Percentiles rank a stretch among this genome's conserved stretches.
Conservation (phyloP, 2,797 vertebrate genomes). For the Meriones psammophilus region DNA sequence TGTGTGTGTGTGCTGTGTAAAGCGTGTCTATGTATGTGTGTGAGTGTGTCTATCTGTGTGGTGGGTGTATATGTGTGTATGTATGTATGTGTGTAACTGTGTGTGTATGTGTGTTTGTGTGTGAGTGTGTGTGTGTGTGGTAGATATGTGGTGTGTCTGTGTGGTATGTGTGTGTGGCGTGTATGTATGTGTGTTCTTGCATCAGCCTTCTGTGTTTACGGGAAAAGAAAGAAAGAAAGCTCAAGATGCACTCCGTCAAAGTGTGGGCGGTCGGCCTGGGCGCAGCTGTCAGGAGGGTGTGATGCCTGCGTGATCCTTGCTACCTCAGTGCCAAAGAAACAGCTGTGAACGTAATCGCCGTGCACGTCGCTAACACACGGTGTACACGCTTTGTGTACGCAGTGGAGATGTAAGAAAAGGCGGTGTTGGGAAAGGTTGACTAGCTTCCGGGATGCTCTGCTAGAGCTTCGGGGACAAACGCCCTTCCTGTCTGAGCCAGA, state of each 20-base stretch:
- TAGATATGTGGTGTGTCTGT: neutral
- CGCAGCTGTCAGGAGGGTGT: neutral
- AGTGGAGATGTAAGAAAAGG: neutral
- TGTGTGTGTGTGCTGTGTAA: neutral
- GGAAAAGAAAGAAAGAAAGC: neutral
- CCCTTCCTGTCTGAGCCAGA: conserved; percentile 14
- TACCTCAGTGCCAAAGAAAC: neutral
- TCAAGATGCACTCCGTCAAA: conserved; percentile 16
- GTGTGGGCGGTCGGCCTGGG: neutral
- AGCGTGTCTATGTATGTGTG: no score
- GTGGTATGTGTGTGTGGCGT: neutral
- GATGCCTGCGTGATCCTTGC: neutral
- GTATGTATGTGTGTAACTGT: neutral
- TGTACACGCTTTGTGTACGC: neutral
- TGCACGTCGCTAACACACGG: neutral
- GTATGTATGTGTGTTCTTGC: conserved; percentile 1
- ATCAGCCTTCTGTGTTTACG: conserved; percentile 1
- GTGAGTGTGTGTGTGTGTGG: neutral
- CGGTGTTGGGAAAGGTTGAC: neutral
- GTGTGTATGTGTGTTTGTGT: neutral
- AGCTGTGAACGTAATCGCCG: neutral
- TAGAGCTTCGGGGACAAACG: neutral
- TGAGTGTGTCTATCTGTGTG: neutral
- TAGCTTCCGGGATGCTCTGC: neutral
- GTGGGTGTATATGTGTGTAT: neutral